Base-by-base conservation (phyloP, 2,797 vertebrate genomes). In the Pterois miles region DNA sequence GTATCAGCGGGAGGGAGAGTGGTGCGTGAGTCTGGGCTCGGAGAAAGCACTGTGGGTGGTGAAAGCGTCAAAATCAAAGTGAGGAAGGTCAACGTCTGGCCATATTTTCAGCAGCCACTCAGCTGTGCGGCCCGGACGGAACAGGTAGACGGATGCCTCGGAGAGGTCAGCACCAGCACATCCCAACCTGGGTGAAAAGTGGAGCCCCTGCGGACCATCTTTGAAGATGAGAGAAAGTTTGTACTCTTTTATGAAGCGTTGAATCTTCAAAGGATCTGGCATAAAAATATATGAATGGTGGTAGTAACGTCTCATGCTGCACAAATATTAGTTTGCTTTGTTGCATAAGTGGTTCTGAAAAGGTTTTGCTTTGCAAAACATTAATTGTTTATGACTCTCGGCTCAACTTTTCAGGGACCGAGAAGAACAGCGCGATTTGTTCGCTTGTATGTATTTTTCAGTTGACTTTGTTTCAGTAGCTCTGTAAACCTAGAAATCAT, bases 31-130 rank as follows among this genome's bases (percentile, higher is more conserved):
- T 56, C 65, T 33, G 65, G 27, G 43, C 74, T 74, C 8, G 7
- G 65, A 66, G 68, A 80, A 76, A 81, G 33, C 75, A 43, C 74
- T 9, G 81, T 68, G 54, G 89, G 80, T 67, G 85, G 75, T 54
- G 53, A 83, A 78, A 72, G 67, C 58, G 12, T 80, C 81, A 23
- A 79, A 85, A 80, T 87, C 65, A 85, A 85, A 88, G 80, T 63
- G 33, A 68, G 50, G 65, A 69, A 70, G 83, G 80, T 89, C 81
- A 81, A 14, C 1, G 84, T 73, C 60, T 34, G 71, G 76, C 64
- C 87, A 72, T 43, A 67, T 80, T 80, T 83, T 59, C 65, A 65
- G 31, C 33, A 67, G 56, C 54, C 56, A 38, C 53, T 87, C 46
- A 43, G 54, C 40, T 31, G 43, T 22, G 70, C 6, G 7, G 14